Percentiles rank a stretch among this genome's conserved stretches.
phyloP scores from a whole-genome alignment of 2,797 vertebrate genomes.

The Gymnoscopelus microlampas region DNA sequence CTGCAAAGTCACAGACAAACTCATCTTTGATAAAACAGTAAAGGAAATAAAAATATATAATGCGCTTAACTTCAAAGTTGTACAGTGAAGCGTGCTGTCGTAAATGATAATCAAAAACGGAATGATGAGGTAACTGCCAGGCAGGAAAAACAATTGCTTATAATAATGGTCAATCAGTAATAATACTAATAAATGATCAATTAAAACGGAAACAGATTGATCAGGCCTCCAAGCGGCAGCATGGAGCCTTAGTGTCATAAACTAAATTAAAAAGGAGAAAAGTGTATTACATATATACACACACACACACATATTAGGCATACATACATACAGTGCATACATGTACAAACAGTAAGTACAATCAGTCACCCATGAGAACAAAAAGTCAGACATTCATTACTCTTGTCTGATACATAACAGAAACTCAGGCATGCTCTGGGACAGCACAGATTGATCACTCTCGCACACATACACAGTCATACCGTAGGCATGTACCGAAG shows the following conservation, averaged over 20 bases:
- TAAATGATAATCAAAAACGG: constrained; percentile 68
- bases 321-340: constrained; percentile 65
- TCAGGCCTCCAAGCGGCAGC: constrained; percentile 67
- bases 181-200: constrained; percentile 39
- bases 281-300: constrained; percentile 58
- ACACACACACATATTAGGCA: constrained; percentile 44
- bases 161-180: constrained; percentile 46
- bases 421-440: constrained; percentile 62
- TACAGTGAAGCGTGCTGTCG: constrained; percentile 75
- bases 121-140: constrained; percentile 91
- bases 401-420: constrained; percentile 60
- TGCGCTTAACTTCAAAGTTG: constrained; percentile 74
- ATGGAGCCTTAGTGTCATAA: constrained; percentile 76
- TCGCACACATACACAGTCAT: constrained; percentile 12
- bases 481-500: constrained; percentile 47
- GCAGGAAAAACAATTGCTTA: constrained; percentile 70
- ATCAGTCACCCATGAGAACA: constrained; percentile 56
- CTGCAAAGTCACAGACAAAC: constrained; percentile 87
- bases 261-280: constrained; percentile 68
- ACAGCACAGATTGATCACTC: constrained; percentile 23
- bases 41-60: constrained; percentile 69
- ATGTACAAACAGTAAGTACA: constrained; percentile 67
- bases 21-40: constrained; percentile 80
- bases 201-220: constrained; percentile 48
- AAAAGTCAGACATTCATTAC: constrained; percentile 51